phyloP scores from a whole-genome alignment of 2,113 vertebrate species.

The Balaeniceps rex region DNA sequence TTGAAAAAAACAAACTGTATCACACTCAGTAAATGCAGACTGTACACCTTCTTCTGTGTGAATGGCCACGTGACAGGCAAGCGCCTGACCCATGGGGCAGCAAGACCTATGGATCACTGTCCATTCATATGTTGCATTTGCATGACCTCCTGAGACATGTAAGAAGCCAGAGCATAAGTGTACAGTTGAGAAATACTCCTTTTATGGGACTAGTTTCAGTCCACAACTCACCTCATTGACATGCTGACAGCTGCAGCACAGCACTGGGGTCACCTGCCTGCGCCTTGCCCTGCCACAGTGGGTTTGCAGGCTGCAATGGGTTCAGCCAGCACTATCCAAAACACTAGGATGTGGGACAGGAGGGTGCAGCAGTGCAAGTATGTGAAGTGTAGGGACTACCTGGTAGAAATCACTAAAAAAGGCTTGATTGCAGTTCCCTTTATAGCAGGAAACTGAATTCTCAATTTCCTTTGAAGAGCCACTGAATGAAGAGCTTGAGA shows the following conservation, averaged over 20 bases:
- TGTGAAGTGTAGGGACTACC: background rate
- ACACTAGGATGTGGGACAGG: rapidly evolving
- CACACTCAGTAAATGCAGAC: background rate
- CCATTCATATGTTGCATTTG: background rate
- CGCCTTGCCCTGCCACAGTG: rapidly evolving
- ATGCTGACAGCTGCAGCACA: no score
- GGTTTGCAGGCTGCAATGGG: rapidly evolving
- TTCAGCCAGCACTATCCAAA: background rate
- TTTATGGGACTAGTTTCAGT: background rate
- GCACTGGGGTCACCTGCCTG: background rate
- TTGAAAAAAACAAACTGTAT: background rate
- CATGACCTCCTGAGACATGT: background rate
- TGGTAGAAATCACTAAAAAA: background rate
- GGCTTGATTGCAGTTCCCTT: background rate
- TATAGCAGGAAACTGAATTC: background rate
- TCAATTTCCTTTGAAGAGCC: background rate
- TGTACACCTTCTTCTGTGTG: background rate
- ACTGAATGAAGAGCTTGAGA: background rate
- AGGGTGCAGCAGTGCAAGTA: no score
- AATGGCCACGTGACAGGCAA: background rate
- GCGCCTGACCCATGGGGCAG: background rate
- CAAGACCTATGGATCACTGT: background rate
- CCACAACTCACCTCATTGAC: background rate
- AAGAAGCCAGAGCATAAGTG: background rate
- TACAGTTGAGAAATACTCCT: background rate